These are phyloP conservation scores for Danionella dracula DNA, from an alignment of 2,797 vertebrate species.

Conservation along the genomic window DNA sequence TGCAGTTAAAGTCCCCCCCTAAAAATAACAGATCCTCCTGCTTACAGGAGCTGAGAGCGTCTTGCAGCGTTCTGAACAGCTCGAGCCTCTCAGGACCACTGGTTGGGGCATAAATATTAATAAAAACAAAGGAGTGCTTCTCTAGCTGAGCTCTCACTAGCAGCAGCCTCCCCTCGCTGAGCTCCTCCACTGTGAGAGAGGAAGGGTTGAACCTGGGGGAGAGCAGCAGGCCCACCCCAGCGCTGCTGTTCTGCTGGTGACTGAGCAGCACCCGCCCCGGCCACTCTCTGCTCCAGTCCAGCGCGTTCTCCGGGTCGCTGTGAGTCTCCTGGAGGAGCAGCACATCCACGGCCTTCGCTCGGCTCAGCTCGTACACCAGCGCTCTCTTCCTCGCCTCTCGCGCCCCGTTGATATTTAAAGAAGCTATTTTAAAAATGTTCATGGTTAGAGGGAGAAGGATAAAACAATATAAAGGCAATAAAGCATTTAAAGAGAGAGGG, in stretches of 20 bases:
- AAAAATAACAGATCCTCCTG: not conserved
- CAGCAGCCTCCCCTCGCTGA: not conserved
- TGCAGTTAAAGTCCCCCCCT: not conserved
- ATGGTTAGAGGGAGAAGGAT: not conserved
- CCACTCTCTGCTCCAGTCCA: not conserved
- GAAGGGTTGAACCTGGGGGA: not conserved
- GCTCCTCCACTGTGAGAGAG: not conserved
- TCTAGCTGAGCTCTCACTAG: not conserved
- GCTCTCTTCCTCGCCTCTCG: not conserved
- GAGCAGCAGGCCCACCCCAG: not conserved
- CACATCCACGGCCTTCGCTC: not conserved
- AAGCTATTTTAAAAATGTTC: not conserved
- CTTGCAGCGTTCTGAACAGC: not conserved
- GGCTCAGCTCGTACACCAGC: not conserved
- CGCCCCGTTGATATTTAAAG: not conserved
- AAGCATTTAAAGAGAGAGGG: no score
- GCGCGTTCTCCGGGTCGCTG: not conserved
- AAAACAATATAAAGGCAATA: not conserved
- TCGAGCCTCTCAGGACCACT: not conserved
- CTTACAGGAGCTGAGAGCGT: not conserved
- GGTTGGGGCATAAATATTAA: not conserved
- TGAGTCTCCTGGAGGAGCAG: not conserved
- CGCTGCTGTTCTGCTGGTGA: not conserved
- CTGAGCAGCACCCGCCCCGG: not conserved
- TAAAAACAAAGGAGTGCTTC: not conserved